Percentiles rank a stretch among this genome's conserved stretches.
Conservation (phyloP, 2,797 vertebrate genomes). For the Clarias platycephalus region DNA sequence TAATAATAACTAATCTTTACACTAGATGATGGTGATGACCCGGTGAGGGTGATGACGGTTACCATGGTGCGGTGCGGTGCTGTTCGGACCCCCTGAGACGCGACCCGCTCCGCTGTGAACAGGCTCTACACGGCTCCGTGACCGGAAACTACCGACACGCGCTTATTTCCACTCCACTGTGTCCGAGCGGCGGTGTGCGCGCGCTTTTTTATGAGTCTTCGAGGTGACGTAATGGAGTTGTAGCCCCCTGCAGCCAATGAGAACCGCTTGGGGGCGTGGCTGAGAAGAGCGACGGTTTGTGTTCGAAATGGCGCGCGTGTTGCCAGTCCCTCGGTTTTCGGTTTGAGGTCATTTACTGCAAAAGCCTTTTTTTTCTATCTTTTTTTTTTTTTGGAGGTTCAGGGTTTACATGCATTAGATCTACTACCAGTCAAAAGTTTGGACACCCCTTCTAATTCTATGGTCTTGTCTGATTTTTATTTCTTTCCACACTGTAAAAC, state of each 20-base stretch:
- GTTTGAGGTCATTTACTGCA: background rate
- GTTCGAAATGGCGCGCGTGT: background rate
- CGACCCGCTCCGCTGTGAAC: background rate
- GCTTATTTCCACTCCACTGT: background rate
- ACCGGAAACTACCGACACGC: background rate
- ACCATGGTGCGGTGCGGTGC: no score
- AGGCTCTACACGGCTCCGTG: background rate
- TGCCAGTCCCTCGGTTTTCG: background rate
- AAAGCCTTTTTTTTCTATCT: background rate
- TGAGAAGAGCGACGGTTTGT: constrained; percentile 55
- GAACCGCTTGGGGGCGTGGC: constrained; percentile 59
- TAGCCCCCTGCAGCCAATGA: constrained; percentile 62
- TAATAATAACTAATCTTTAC: background rate
- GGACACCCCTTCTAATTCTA: no score
- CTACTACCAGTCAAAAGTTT: no score
- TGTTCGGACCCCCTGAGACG: background rate
- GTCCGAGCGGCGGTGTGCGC: background rate
- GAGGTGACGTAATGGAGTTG: constrained; percentile 52
- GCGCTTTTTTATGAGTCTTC: constrained; percentile 63
- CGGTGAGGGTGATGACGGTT: no score
- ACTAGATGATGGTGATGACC: no score
- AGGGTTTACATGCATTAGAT: background rate
- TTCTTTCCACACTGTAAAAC: no score
- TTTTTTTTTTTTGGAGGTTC: background rate
- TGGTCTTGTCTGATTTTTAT: no score